Evolutionary conservation across 2,797 vertebrate genomes (phyloP).

Genomic region (Peromyscus eremicus): DNA sequence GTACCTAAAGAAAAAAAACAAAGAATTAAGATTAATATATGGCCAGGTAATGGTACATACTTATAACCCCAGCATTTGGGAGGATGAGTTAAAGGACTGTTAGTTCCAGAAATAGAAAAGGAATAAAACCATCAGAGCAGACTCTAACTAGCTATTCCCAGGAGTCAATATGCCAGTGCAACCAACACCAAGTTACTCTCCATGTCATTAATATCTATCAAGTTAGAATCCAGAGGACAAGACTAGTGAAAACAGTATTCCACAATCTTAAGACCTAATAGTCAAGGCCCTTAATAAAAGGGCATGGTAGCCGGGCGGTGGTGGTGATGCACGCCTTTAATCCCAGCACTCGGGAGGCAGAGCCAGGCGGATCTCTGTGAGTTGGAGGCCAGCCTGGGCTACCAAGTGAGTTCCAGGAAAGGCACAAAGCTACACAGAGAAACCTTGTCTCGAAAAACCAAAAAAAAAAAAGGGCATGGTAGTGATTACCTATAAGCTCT

Average conservation of each 20-base stretch:
- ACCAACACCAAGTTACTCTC: not conserved
- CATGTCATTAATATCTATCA: not conserved
- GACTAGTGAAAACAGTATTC: not conserved
- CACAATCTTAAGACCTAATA: slow-evolving; percentile 5
- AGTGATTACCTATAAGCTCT: not conserved
- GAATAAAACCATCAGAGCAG: not conserved
- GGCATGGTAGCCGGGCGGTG: not conserved
- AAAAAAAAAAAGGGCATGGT: not conserved
- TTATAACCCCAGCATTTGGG: not conserved
- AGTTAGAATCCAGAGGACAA: slow-evolving; percentile 33
- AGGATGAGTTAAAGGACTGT: not conserved
- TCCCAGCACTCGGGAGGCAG: too few species aligned
- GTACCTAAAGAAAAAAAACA: slow-evolving; percentile 86
- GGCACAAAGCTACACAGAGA: too few species aligned
- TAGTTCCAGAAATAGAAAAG: not conserved
- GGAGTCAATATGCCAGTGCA: not conserved
- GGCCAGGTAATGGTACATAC: not conserved
- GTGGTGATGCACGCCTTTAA: too few species aligned
- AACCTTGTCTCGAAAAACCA: too few species aligned
- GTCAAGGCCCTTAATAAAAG: slow-evolving; percentile 15
- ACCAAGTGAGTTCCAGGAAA: too few species aligned
- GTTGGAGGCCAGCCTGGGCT: too few species aligned
- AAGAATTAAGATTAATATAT: slow-evolving; percentile 52
- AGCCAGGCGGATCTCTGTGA: too few species aligned
- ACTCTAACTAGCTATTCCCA: not conserved